These are phyloP conservation scores for Labeo rohita DNA, from an alignment of 2,113 vertebrate species.

Conservation along the genomic window DNA sequence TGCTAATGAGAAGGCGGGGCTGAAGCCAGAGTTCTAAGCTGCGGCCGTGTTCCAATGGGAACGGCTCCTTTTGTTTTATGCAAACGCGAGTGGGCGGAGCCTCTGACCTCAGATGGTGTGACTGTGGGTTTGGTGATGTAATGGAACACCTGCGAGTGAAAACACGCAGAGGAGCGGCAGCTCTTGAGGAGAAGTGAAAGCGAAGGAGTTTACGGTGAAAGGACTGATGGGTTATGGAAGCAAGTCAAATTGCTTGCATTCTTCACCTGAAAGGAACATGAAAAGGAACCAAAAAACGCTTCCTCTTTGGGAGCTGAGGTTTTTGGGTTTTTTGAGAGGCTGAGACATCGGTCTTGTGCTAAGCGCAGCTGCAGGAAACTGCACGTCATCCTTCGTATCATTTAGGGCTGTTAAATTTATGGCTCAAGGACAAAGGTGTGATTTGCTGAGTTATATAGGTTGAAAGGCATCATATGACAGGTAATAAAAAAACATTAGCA, in stretches of 20 bases:
- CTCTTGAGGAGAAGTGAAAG: neutral
- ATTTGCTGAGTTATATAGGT: neutral
- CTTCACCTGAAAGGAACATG: neutral
- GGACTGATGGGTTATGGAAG: neutral
- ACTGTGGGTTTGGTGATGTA: conserved; percentile 65
- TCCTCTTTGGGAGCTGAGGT: neutral
- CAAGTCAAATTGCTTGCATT: neutral
- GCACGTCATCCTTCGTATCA: neutral
- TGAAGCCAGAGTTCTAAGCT: neutral
- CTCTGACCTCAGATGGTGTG: conserved; percentile 69
- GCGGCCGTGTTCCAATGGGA: neutral
- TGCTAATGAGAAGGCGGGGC: conserved; percentile 54
- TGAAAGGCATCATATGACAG: neutral
- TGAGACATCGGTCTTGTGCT: neutral
- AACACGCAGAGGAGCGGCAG: conserved; percentile 15
- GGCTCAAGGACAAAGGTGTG: neutral
- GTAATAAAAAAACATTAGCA: neutral
- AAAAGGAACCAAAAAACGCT: neutral
- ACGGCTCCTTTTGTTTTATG: conserved; percentile 40
- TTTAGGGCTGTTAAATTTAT: neutral
- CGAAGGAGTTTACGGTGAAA: neutral
- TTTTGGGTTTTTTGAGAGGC: neutral
- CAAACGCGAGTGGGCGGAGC: conserved; percentile 64
- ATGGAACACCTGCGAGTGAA: conserved; percentile 66
- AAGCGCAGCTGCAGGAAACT: neutral